Evolutionary conservation across 2,888 invertebrate genomes (phyloP), one percentile per base, ranked within the genome.

Genomic region (Podabrus alpinus): DNA sequence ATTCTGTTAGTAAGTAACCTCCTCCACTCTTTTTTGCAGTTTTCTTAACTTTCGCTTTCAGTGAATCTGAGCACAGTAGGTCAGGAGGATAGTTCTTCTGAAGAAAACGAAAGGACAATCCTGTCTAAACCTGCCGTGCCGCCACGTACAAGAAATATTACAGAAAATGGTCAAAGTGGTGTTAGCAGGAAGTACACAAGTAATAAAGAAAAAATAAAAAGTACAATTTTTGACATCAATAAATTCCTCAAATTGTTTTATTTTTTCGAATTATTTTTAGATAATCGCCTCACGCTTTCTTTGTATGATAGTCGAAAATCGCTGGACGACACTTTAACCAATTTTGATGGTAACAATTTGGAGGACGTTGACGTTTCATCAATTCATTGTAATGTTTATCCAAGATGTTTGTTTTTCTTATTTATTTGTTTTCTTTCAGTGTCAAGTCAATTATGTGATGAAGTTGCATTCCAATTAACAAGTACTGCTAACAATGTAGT

Each of bases 21-120:
- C 10, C 5, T 19, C 13, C 13, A 19, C 13, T n/a, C 21, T 4
- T 13, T 60, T 72, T 76, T 73, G 16, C 71, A 10, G 45, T 45
- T 66, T 77, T 83, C 1, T 5, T 19, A 19, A 59, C n/a, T 21
- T 64, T 0, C 24, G 62, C 16, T 74, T 85, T 71, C 87, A 93
- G 93, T 92, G 85, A 93, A 92, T 86, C 88, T 94, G 79, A 90
- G 91, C 81, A 90, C 91, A 78, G 90, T 90, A n/a, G 92, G 90
- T 11, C 92, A 93, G 80, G 95, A 95, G 85, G 95, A 95, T 87
- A 94, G 94, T 68, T 95, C 94, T 81, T 95, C 95, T 0, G 95
- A 95, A 84, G 93, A 93, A 81, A 85, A 86, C 64, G 86, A 86
- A 59, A 79, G 80, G 60, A 88, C 88, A 7, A 89, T 86, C 15